Base-by-base conservation (phyloP, 2,888 invertebrate species). In the Meganola albula region DNA sequence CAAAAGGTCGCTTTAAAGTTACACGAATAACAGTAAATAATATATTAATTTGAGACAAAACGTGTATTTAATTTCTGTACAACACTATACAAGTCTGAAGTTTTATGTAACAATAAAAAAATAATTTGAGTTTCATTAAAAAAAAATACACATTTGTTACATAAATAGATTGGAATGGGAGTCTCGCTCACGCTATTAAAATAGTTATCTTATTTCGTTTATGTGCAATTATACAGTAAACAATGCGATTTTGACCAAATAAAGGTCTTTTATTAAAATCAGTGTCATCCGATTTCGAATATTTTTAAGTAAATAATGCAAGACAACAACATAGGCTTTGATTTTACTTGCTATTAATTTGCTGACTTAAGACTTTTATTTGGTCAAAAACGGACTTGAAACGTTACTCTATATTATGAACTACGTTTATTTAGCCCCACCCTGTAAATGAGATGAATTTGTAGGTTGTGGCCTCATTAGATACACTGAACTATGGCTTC, bases 21-120 rank as follows among this genome's bases (percentile, higher is more conserved):
- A 55, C 35, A 11, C 28, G 24, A 27, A 25, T 38, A 53, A 43
- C 42, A 38, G 40, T 33, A 44, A 43, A 45, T 37, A 44, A 53
- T 48, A 56, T 56, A 50, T 53, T 56, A 55, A 36, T 56, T 59
- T 56, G 55, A 52, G 60, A 55, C 48, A 44, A 37, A 52, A 41
- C 34, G 31, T 44, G 43, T n/a, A n/a, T n/a, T n/a, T n/a, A 48
- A 40, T 37, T 41, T 43, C 49, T 57, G 49, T 53, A 58, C 59
- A 53, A 28, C 39, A 36, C 30, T 40, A 44, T 33, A 41, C 36
- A 4, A 11, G n/a, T 28, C 22, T 13, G 10, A 34, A 24, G 16
- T 23, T 12, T 12, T 25, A 10, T 38, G 34, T 44, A 40, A 39
- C 27, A 25, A 31, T 32, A 31, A 39, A 12, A 41, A 31, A 27